A percentile compares a stretch with the other conserved stretches of the same genome.
These are phyloP conservation scores for Sympetrum striolatum DNA, from an alignment of 2,888 invertebrate species.

Conservation along the genomic window DNA sequence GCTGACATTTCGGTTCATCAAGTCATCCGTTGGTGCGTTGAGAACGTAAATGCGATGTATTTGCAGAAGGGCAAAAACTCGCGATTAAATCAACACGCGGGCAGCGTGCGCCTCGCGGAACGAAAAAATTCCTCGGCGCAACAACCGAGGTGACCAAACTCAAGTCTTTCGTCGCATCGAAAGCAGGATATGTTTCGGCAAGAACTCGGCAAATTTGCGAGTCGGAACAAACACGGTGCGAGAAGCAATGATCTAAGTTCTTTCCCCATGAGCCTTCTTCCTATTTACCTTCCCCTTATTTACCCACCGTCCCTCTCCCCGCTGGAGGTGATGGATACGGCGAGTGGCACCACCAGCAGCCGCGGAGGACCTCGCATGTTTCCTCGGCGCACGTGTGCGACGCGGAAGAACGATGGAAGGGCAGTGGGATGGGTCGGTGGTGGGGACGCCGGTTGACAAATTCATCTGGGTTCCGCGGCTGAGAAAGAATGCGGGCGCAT, in stretches of 20 bases:
- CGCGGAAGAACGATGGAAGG: not conserved
- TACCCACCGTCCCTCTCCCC: not conserved
- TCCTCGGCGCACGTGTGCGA: constrained; percentile 25
- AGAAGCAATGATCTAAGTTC: too few species aligned
- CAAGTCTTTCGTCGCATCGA: constrained; percentile 1
- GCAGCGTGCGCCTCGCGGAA: too few species aligned
- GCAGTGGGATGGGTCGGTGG: not conserved
- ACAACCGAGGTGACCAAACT: not conserved
- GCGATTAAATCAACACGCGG: too few species aligned
- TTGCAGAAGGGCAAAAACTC: too few species aligned
- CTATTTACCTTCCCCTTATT: not conserved
- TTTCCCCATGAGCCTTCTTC: not conserved
- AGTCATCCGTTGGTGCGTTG: too few species aligned
- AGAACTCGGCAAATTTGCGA: too few species aligned
- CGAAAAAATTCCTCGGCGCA: too few species aligned
- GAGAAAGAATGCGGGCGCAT: constrained; percentile 32
- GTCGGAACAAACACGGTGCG: too few species aligned
- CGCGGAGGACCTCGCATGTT: not conserved
- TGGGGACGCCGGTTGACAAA: constrained; percentile 21
- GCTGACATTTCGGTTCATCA: too few species aligned
- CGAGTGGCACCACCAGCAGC: constrained; percentile 5
- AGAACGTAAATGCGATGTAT: too few species aligned
- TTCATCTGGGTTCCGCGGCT: constrained; percentile 31
- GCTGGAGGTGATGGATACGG: not conserved
- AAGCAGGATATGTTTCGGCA: too few species aligned